A percentile compares a stretch with the other conserved stretches of the same genome.
Evolutionary conservation across 1,140 invertebrate species (phyloP).

Genomic region (Ostrea denselamellosa): DNA sequence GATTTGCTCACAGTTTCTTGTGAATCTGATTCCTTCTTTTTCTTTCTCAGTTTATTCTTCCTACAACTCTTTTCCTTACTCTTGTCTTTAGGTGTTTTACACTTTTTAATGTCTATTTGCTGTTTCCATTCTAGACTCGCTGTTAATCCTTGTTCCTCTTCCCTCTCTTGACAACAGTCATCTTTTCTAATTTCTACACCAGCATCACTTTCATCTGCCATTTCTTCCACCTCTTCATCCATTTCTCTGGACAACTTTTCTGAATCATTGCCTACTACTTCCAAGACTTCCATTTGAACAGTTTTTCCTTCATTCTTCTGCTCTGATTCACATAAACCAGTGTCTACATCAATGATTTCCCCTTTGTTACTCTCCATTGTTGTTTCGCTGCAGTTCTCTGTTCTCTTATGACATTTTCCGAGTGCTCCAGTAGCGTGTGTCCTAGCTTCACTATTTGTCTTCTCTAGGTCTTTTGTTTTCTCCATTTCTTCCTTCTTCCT

Average conservation of each 20-base stretch:
- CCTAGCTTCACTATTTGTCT: background rate
- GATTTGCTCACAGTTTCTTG: background rate
- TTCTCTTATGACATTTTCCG: background rate
- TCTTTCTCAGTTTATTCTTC: constrained; percentile 24
- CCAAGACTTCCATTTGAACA: constrained; percentile 14
- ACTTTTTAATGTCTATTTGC: constrained; percentile 38
- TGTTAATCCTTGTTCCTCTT: background rate
- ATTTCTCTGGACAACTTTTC: background rate
- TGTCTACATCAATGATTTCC: background rate
- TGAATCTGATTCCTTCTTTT: background rate
- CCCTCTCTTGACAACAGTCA: background rate
- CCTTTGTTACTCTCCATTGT: background rate
- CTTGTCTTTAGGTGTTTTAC: constrained; percentile 43
- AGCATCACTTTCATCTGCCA: background rate
- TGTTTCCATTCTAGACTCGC: constrained; percentile 5
- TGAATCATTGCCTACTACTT: background rate
- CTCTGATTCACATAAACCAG: background rate
- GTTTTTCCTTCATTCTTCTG: background rate
- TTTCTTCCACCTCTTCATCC: background rate
- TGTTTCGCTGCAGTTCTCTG: background rate
- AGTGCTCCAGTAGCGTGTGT: background rate
- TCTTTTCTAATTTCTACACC: background rate
- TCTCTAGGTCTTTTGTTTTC: background rate
- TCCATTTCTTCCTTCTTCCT: background rate
- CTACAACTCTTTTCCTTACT: constrained; percentile 21